Conservation (phyloP, 2,797 vertebrate species). For the Borostomias antarcticus region DNA sequence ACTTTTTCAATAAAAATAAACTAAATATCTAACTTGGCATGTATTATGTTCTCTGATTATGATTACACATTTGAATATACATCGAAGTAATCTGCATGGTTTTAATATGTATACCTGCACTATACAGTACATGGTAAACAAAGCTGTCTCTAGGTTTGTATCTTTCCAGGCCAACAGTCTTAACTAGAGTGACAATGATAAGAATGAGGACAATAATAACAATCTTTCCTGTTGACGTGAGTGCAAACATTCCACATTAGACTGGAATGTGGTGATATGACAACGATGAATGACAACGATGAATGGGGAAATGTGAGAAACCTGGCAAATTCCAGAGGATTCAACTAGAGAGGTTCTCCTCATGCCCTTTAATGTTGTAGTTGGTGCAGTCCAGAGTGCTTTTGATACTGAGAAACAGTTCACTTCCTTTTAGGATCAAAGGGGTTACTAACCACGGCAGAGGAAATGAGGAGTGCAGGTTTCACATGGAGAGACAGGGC, state of each 20-base stretch:
- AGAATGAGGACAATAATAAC: constrained; percentile 46
- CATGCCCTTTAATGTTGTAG: not conserved
- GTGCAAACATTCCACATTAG: constrained; percentile 41
- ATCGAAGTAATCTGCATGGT: too few relatives aligned
- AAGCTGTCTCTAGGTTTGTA: too few relatives aligned
- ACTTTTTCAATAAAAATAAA: constrained; percentile 68
- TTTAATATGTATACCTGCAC: too few relatives aligned
- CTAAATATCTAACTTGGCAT: constrained; percentile 8
- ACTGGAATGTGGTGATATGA: constrained; percentile 59
- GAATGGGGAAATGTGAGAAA: constrained; percentile 5
- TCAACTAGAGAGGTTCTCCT: not conserved
- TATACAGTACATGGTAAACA: too few relatives aligned
- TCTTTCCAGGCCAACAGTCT: too few relatives aligned
- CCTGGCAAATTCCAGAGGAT: constrained; percentile 12
- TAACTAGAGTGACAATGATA: too few relatives aligned
- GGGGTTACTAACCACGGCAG: too few relatives aligned
- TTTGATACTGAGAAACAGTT: not conserved
- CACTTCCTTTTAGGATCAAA: not conserved
- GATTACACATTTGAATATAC: too few relatives aligned
- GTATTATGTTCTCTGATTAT: not conserved
- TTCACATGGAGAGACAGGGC: constrained; percentile 48
- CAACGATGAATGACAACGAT: too few relatives aligned
- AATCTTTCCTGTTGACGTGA: constrained; percentile 60
- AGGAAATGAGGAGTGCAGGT: constrained; percentile 56
- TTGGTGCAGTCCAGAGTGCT: not conserved